Evolutionary conservation across 2,888 invertebrate genomes (phyloP), one percentile per base, ranked within the genome.

Genomic region (Petrolisthes cinctipes): DNA sequence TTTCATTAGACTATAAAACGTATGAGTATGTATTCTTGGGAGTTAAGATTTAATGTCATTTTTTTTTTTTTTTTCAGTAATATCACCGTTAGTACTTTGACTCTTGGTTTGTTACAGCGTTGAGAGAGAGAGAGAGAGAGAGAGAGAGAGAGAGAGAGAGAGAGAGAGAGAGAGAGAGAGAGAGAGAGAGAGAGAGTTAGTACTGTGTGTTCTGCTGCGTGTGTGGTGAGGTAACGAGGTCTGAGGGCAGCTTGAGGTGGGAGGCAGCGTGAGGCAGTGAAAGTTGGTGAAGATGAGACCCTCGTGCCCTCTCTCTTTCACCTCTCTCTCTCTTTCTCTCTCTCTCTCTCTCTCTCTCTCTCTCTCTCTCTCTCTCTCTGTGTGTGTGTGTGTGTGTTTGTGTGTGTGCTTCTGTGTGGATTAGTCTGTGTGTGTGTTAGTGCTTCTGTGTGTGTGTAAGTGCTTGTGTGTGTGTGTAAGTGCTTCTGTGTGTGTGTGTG

Each of bases 401-500:
- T 61, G 61, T 61, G 61, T 9, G 61, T 9, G 7, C 14, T 6
- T 14, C 7, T 61, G 61, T 61, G 61, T 61, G 61, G 14, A 14
- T 6, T 61, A 6, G 7, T 61, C 61, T 9, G 61, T 61, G 61
- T 14, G 14, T 61, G 14, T 6, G 61, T 9, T 9, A 61, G 51
- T 76, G 76, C 51, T 23, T 76, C 37, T 76, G 76, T 76, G 76
- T 76, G 76, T 76, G 76, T 76, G 76, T 76, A 51, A 37, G 76
- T 76, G 76, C 51, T 23, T 76, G 76, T 76, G 61, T 71, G 61
- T 51, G 23, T 51, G 23, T 61, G 61, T 61, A 11, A 61, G 61
- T 61, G 37, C 61, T 20, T 76, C 51, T 71, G 61, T 51, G 23
- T 51, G 23, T 61, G 61, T 61, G 37, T 80, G 57, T 57, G 11